Percentiles rank a stretch among this genome's conserved stretches.
phyloP scores from a whole-genome alignment of 1,140 invertebrate genomes.

The Drosophila guanche region DNA sequence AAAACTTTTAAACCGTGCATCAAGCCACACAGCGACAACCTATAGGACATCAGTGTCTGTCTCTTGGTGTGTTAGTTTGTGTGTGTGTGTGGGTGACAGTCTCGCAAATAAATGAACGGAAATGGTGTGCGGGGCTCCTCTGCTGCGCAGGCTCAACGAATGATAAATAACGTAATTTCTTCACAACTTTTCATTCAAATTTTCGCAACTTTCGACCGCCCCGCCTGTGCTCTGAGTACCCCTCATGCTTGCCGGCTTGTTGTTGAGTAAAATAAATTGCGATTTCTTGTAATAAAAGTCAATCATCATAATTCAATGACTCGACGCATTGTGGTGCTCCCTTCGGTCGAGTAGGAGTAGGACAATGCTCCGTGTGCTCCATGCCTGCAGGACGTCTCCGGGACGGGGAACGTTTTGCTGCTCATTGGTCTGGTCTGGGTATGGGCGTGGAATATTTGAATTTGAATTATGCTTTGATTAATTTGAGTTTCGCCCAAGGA shows the following conservation, averaged over 20 bases:
- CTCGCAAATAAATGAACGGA: constrained; percentile 75
- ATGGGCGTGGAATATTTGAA: constrained; percentile 27
- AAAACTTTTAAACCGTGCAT: constrained; percentile 71
- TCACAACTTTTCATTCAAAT: constrained; percentile 79
- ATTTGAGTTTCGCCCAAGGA: constrained; percentile 22
- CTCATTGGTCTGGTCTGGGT: constrained; percentile 2
- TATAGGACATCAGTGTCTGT: constrained; percentile 18
- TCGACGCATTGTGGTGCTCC: constrained; percentile 57
- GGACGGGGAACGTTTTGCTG: constrained; percentile 4
- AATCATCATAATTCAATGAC: constrained; percentile 81
- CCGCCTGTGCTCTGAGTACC: constrained; percentile 11
- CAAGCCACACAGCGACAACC: constrained; percentile 66
- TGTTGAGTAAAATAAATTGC: constrained; percentile 82
- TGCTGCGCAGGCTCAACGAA: constrained; percentile 48
- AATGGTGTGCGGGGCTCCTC: constrained; percentile 57
- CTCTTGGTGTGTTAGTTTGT: constrained; percentile 3
- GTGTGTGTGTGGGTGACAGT: constrained; percentile 67
- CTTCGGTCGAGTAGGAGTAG: constrained; percentile 7
- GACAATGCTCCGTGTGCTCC: too few species aligned
- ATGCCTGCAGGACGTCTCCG: constrained; percentile 22
- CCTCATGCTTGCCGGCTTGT: constrained; percentile 31
- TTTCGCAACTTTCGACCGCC: constrained; percentile 66
- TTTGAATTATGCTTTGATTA: constrained; percentile 46
- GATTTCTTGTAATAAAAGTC: constrained; percentile 81
- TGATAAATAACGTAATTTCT: constrained; percentile 82